A percentile compares a stretch with the other conserved stretches of the same genome.
Evolutionary conservation across 2,797 vertebrate species (phyloP).

Genomic region (Rhadinocentrus ornatus): DNA sequence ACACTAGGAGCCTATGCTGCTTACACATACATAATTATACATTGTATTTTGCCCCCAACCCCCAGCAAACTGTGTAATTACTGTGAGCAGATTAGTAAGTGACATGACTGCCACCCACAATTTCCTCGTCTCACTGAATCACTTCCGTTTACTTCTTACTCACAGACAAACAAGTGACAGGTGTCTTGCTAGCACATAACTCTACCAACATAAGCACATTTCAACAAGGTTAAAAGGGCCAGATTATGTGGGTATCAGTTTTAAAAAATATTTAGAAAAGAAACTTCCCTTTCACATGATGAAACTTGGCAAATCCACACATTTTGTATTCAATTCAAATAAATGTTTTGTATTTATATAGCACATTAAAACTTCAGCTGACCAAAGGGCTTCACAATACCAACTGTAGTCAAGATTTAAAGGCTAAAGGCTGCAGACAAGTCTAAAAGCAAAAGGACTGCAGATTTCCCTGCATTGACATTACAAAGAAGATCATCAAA

Average conservation of each 20-base stretch:
- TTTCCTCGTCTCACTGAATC: constrained; percentile 58
- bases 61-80: constrained; percentile 51
- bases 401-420: too few relatives aligned
- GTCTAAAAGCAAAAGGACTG: too few relatives aligned
- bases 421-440: too few relatives aligned
- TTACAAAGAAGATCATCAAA: too few relatives aligned
- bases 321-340: constrained; percentile 17
- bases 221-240: neutral
- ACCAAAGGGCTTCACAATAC: too few relatives aligned
- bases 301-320: constrained; percentile 17
- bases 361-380: too few relatives aligned
- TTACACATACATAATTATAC: constrained; percentile 1
- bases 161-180: constrained; percentile 16
- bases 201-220: constrained; percentile 13
- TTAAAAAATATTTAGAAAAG: neutral
- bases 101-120: constrained; percentile 43
- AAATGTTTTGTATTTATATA: too few relatives aligned
- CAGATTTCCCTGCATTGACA: too few relatives aligned
- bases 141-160: constrained; percentile 41
- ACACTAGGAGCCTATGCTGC: neutral
- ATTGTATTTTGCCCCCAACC: constrained; percentile 9
- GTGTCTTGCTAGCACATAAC: constrained; percentile 25
- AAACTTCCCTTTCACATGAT: constrained; percentile 19
- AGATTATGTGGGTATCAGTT: constrained; percentile 8
- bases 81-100: constrained; percentile 56